Evolutionary conservation across 2,113 vertebrate genomes (phyloP).

Genomic region (Petrocephalus zakoni): DNA sequence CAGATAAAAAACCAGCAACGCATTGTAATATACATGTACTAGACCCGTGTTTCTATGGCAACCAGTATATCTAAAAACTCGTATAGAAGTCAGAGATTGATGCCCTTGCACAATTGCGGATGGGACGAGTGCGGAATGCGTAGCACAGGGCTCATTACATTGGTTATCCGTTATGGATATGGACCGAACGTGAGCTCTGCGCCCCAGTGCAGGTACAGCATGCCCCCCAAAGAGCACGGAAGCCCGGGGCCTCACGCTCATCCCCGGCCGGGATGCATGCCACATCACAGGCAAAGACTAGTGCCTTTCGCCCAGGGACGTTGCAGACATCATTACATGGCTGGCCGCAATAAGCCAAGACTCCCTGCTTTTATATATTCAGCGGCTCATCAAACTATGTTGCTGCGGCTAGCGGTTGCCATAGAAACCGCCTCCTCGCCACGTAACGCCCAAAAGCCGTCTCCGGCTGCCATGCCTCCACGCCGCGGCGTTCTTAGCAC

Average conservation of each 20-base stretch:
- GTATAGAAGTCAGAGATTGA: neutral
- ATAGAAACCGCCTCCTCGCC: constrained; percentile 19
- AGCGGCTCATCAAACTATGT: constrained; percentile 10
- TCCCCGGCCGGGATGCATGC: neutral
- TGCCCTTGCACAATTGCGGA: neutral
- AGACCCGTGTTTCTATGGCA: neutral
- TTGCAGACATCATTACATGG: neutral
- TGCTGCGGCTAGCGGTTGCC: constrained; percentile 16
- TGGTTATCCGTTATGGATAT: neutral
- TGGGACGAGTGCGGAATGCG: neutral
- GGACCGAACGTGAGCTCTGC: neutral
- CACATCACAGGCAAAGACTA: neutral
- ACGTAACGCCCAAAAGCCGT: neutral
- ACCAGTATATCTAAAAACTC: neutral
- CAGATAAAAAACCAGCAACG: neutral
- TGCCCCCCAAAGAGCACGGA: neutral
- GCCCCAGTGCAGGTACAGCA: neutral
- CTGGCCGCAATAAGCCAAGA: neutral
- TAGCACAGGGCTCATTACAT: neutral
- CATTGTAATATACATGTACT: neutral
- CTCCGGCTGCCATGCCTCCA: neutral
- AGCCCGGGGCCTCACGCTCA: neutral
- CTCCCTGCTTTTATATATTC: neutral
- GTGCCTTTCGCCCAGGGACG: neutral
- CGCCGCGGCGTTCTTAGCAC: neutral